These are phyloP conservation scores for Plecturocebus donacophilus DNA, from an alignment of 2,113 vertebrate species.

Conservation along the genomic window DNA sequence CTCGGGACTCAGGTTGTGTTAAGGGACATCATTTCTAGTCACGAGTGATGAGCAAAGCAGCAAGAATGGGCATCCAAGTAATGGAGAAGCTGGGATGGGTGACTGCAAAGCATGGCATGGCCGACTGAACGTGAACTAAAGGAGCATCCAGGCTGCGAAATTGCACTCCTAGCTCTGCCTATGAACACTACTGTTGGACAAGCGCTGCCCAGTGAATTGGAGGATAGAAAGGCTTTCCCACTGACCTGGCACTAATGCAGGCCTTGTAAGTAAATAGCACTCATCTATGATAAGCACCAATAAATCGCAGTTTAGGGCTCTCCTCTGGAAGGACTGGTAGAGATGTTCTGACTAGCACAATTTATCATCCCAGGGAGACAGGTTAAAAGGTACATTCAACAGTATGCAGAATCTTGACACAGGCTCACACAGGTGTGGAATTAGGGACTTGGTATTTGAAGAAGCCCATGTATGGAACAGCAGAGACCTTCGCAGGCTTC, in stretches of 20 bases:
- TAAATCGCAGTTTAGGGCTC: constrained; percentile 14
- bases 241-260: constrained; percentile 23
- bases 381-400: background rate
- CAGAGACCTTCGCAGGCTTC: background rate
- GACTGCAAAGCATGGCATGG: background rate
- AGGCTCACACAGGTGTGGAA: background rate
- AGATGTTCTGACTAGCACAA: background rate
- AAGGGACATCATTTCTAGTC: background rate
- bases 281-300: constrained; percentile 14
- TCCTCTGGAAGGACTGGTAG: background rate
- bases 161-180: background rate
- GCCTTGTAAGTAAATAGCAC: constrained; percentile 11
- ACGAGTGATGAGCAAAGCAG: background rate
- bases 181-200: background rate
- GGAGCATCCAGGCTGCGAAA: background rate
- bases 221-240: background rate
- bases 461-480: background rate
- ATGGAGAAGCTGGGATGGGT: background rate
- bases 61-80: background rate
- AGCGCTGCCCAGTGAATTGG: background rate
- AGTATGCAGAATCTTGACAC: background rate
- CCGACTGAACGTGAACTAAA: background rate
- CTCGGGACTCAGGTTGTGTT: background rate
- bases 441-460: background rate
- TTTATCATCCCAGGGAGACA: background rate